Conservation (phyloP, 2,113 vertebrate genomes). For the Piprites chloris region DNA sequence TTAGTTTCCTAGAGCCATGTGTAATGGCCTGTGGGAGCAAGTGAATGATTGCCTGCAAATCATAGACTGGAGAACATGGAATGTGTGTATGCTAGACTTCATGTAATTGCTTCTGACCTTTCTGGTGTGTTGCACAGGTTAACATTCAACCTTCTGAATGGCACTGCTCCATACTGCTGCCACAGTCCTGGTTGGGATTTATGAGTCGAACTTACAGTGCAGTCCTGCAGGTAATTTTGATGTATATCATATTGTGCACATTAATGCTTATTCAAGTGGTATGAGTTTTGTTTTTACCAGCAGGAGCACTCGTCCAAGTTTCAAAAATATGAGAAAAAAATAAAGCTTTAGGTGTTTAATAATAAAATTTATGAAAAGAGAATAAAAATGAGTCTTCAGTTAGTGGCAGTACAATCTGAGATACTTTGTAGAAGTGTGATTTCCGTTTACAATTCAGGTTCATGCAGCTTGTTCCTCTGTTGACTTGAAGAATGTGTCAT, state of each 20-base stretch:
- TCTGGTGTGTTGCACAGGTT: conserved; percentile 75
- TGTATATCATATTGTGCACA: not conserved
- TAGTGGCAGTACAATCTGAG: not conserved
- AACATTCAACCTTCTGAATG: conserved; percentile 94
- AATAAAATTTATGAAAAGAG: not conserved
- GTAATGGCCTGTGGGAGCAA: not conserved
- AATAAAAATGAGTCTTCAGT: not conserved
- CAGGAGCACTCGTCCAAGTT: not conserved
- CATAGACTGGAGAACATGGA: not conserved
- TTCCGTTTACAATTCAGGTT: not conserved
- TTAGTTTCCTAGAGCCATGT: not conserved
- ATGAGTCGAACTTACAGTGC: conserved; percentile 88
- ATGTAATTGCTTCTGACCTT: not conserved
- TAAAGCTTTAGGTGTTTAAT: not conserved
- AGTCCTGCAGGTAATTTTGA: conserved; percentile 82
- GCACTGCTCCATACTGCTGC: conserved; percentile 88
- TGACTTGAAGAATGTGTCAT: not conserved
- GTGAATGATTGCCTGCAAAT: not conserved
- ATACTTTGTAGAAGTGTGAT: not conserved
- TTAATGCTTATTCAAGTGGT: not conserved
- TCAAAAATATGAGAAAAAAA: not conserved
- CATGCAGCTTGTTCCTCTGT: not conserved
- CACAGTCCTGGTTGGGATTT: conserved; percentile 89
- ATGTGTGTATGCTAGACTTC: not conserved
- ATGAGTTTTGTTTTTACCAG: not conserved